Base-by-base conservation (phyloP, 2,888 invertebrate genomes). In the Pandemis heparana region DNA sequence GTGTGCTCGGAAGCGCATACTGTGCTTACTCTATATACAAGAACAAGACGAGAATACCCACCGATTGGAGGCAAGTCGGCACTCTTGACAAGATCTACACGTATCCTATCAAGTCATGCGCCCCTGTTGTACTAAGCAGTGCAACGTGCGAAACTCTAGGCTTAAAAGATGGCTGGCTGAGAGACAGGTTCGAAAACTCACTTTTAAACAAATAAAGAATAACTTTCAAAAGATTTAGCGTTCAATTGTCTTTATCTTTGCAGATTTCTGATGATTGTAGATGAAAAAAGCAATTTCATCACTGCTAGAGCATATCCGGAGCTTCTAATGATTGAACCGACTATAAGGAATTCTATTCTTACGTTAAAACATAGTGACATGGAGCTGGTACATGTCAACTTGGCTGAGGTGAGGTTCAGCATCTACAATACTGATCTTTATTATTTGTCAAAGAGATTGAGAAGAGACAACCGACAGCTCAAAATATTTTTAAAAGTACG, bases 201-300 rank as follows among this genome's bases (percentile, higher is more conserved):
- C 23, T 5, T 23, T 63, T 32, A 14, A 4, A 14, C 14, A 1
- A 63, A 23, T 18, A 41, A 10, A 10, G 5, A 18, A 14, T 43
- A 43, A 1, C 16, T 41, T 3, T n/a, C 6, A 14, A 14, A 6
- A 4, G 6, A 48, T n/a, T n/a, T 18, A 18, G 16, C 2, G 18
- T 18, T 18, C 1, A 51, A 46, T 12, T 51, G 18, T 2, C 8
- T 16, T 53, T 61, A 10, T 43, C 51, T 71, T 68, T 80, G 5
- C 84, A 95, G 96, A 78, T 88, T 94, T 0, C 86, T 96, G 59
- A 95, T 96, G 95, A 91, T 96, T 12, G 89, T 95, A 18, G 95
- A 95, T 75, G 88, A 94, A 0, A 88, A 95, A 75, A 92, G 95
- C 16, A 93, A 95, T 80, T 96, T 96, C 81, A 87, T 96, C 18